These are phyloP conservation scores for Uropsilus gracilis DNA, from an alignment of 2,113 vertebrate species.

Conservation along the genomic window DNA sequence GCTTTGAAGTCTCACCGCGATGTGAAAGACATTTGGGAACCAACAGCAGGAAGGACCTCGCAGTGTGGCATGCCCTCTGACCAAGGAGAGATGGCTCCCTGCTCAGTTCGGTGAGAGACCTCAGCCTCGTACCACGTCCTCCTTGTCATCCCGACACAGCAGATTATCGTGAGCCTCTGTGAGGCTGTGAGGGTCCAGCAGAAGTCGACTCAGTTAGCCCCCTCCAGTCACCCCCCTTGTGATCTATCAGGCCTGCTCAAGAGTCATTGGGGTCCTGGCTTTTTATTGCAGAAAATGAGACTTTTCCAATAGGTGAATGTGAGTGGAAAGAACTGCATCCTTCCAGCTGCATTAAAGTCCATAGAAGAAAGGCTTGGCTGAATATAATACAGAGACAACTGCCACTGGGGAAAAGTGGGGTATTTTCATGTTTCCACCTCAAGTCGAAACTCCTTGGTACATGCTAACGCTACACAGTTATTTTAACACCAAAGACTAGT, in stretches of 20 bases:
- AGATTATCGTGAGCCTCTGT: neutral
- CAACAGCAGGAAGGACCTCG: neutral
- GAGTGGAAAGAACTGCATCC: constrained; percentile 19
- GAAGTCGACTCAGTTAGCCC: neutral
- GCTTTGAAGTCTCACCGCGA: fast-evolving
- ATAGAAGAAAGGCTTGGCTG: neutral
- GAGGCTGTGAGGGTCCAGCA: neutral
- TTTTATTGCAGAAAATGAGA: neutral
- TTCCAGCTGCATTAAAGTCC: neutral
- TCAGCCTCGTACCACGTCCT: neutral
- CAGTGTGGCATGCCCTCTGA: neutral
- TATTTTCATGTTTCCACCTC: neutral
- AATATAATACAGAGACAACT: neutral
- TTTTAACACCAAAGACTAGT: neutral
- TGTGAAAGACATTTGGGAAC: neutral
- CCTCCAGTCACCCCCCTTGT: neutral
- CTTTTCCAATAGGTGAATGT: neutral
- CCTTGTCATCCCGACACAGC: fast-evolving
- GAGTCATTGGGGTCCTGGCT: neutral
- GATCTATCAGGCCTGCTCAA: too few relatives aligned
- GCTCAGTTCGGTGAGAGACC: neutral
- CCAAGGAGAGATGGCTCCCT: too few relatives aligned
- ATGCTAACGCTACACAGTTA: neutral
- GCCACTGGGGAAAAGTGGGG: neutral
- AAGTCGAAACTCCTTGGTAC: neutral